phyloP scores from a whole-genome alignment of 1,140 invertebrate genomes.

The Sweltsa coloradensis region DNA sequence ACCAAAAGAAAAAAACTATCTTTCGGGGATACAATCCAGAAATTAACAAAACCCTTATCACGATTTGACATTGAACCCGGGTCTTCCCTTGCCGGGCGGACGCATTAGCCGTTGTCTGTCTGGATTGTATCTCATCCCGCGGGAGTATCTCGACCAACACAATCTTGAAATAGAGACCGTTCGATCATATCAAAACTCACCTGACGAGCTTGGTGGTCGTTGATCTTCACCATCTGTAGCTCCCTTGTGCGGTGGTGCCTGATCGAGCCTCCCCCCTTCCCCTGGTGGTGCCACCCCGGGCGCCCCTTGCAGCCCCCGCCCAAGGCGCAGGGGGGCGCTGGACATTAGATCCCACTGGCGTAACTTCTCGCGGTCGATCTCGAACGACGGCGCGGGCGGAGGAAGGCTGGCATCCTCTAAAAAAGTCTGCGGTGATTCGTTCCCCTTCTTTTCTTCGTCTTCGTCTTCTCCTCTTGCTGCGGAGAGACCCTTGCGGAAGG shows the following conservation, averaged over 20 bases:
- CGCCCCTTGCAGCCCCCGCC: constrained; percentile 6
- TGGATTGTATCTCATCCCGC: too few relatives aligned
- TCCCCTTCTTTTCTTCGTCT: too few relatives aligned
- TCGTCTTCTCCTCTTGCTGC: too few relatives aligned
- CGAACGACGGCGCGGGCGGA: constrained; percentile 34
- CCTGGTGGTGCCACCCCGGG: constrained; percentile 7
- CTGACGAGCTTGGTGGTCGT: constrained; percentile 19
- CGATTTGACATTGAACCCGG: too few relatives aligned
- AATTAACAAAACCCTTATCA: too few relatives aligned
- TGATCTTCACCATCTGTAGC: constrained; percentile 7
- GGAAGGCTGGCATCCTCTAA: constrained; percentile 35
- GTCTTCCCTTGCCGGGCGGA: too few relatives aligned
- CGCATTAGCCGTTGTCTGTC: too few relatives aligned
- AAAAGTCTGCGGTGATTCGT: constrained; percentile 31
- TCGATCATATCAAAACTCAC: constrained; percentile 16
- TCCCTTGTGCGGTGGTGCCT: too few relatives aligned
- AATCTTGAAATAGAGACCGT: too few relatives aligned
- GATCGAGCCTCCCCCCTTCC: constrained; percentile 10
- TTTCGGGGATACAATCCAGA: too few relatives aligned
- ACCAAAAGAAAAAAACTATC: too few relatives aligned
- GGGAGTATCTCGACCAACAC: too few relatives aligned
- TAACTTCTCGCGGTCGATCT: constrained; percentile 71
- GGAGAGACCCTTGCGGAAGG: constrained; percentile 18
- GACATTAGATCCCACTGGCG: constrained; percentile 79
- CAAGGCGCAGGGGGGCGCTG: constrained; percentile 41